A percentile compares a stretch with the other conserved stretches of the same genome.
Conservation (phyloP, 2,888 invertebrate genomes). For the Prenolepis imparis region DNA sequence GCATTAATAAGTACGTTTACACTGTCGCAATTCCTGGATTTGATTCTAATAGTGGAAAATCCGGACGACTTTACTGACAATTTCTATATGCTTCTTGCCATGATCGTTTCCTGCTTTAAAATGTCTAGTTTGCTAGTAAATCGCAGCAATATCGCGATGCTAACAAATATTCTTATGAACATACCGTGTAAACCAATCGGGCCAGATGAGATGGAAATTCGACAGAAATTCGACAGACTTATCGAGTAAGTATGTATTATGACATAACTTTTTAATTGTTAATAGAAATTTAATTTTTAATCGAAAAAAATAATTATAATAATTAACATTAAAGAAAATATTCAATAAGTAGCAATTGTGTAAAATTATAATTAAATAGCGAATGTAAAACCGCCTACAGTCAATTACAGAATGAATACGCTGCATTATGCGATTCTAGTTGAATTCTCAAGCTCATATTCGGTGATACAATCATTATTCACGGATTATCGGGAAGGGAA, state of each 20-base stretch:
- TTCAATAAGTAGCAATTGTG: background rate
- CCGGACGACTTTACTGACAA: slow-evolving; percentile 68
- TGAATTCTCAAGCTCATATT: background rate
- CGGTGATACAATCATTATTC: background rate
- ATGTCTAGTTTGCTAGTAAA: slow-evolving; percentile 56
- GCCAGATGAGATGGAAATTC: slow-evolving; percentile 39
- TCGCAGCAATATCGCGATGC: slow-evolving; percentile 34
- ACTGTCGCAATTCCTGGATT: slow-evolving; percentile 63
- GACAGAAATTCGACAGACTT: slow-evolving; percentile 31
- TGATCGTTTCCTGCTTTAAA: slow-evolving; percentile 64
- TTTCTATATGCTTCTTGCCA: slow-evolving; percentile 67
- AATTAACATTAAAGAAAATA: background rate
- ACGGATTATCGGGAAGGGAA: background rate
- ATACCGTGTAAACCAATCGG: slow-evolving; percentile 47
- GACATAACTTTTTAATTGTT: background rate
- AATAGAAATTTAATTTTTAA: no score
- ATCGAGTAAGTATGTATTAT: slow-evolving; percentile 29
- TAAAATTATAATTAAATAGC: background rate
- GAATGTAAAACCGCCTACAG: slow-evolving; percentile 2
- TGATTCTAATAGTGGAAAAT: slow-evolving; percentile 55
- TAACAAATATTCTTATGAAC: slow-evolving; percentile 22
- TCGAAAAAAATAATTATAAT: background rate
- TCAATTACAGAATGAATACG: slow-evolving; percentile 51
- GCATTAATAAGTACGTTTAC: slow-evolving; percentile 52
- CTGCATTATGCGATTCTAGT: slow-evolving; percentile 34